Base-by-base conservation (phyloP, 2,113 vertebrate species). In the Pica pica region DNA sequence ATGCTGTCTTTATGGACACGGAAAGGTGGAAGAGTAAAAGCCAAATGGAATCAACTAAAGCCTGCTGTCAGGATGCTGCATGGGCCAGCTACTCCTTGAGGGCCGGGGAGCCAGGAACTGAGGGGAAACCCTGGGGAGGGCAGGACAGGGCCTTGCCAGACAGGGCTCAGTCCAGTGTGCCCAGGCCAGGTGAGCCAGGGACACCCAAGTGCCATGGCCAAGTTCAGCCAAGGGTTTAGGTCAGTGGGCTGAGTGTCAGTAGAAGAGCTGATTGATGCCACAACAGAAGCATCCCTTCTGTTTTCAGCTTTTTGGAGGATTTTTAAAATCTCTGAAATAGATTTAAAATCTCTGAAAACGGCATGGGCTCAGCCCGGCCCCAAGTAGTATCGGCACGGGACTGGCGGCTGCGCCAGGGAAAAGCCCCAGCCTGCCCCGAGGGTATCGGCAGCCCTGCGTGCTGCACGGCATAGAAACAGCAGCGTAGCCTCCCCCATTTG, bases 91-190 rank as follows among this genome's bases (percentile, higher is more conserved):
- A 7, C 4, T 61, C 41, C 30, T 41, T 21, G 33, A 50, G 22
- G 13, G 16, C 46, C 12, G 17, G 14, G 39, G 24, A 83, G 23
- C 9, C 0, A 0, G 56, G 31, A 76, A 30, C 21, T 0, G 2
- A 67, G 16, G 6, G 19, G 9, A 2, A 55, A 1, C 6, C n/a
- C 35, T 6, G 6, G 18, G 18, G 49, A 74, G 21, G 35, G 8
- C 23, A 39, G 70, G 35, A 8, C 14, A 33, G 21, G 31, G 7
- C 12, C 15, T 15, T 14, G 9, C 11, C 47, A 78, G 22, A 15
- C 39, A 16, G 22, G 35, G 17, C 26, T 84, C 3, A 1, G 14
- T 28, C 13, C 3, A 1, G 10, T 42, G 15, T 50, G 26, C 20
- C 42, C 3, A 5, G 60, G 22, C 10, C 39, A 64, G 37, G 67